Evolutionary conservation across 2,797 vertebrate species (phyloP).

Genomic region (Pogoniulus pusillus): DNA sequence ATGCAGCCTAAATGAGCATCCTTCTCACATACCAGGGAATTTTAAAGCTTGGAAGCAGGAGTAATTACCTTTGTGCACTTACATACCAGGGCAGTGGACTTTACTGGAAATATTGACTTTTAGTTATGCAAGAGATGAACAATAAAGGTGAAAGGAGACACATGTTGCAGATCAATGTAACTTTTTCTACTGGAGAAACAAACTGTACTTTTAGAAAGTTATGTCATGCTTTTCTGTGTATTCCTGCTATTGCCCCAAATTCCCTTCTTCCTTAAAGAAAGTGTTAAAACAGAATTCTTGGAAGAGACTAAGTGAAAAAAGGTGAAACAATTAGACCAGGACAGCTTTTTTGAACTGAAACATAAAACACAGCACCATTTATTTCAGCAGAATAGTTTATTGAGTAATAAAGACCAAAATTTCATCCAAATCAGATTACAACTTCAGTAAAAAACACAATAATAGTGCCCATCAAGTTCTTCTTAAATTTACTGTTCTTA

Average conservation of each 20-base stretch:
- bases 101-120: neutral
- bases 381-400: neutral
- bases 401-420: constrained; percentile 12
- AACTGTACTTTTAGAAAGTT: neutral
- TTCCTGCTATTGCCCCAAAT: neutral
- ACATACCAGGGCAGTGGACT: neutral
- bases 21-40: neutral
- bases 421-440: constrained; percentile 13
- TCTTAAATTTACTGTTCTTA: constrained; percentile 4
- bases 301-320: neutral
- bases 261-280: neutral
- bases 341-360: neutral
- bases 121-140: neutral
- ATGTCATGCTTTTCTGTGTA: neutral
- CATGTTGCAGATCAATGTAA: neutral
- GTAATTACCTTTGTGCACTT: neutral
- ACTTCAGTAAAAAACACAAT: constrained; percentile 4
- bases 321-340: neutral
- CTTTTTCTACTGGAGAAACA: neutral
- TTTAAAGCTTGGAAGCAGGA: neutral
- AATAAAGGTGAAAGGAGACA: neutral
- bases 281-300: neutral
- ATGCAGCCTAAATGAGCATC: neutral
- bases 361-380: neutral
- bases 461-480: neutral